These are phyloP conservation scores for Phortica okadai DNA, from an alignment of 2,888 invertebrate species.

Conservation along the genomic window DNA sequence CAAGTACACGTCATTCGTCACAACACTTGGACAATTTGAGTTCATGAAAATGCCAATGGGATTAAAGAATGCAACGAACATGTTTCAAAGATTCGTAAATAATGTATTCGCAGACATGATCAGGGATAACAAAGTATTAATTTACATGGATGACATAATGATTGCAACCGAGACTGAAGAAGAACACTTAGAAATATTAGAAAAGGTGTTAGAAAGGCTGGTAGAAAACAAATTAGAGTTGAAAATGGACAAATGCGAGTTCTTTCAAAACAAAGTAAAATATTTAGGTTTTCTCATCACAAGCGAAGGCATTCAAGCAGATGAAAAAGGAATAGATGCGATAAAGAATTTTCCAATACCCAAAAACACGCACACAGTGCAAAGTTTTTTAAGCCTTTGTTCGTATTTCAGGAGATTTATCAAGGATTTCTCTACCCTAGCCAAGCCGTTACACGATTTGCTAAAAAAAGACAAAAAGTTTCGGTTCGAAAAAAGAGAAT, in stretches of 20 bases:
- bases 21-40: slow-evolving; percentile 1
- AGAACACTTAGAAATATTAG: slow-evolving; percentile 46
- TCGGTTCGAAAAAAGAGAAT: no score
- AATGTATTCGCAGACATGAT: slow-evolving; percentile 46
- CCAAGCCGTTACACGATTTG: no score
- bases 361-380: slow-evolving; percentile 31
- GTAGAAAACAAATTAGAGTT: slow-evolving; percentile 43
- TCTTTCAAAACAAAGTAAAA: slow-evolving; percentile 31
- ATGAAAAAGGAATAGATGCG: neutral
- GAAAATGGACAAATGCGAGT: slow-evolving; percentile 50
- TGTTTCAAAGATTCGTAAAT: slow-evolving; percentile 42
- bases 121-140: slow-evolving; percentile 39
- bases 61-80: slow-evolving; percentile 47
- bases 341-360: slow-evolving; percentile 31
- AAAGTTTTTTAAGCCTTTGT: slow-evolving; percentile 43
- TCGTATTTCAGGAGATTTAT: slow-evolving; percentile 43
- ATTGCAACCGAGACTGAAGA: slow-evolving; percentile 49
- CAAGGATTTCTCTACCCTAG: no score
- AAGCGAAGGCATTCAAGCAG: slow-evolving; percentile 29
- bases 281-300: slow-evolving; percentile 32
- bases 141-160: slow-evolving; percentile 59
- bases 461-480: no score
- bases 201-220: slow-evolving; percentile 48
- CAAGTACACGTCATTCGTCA: slow-evolving; percentile 39
- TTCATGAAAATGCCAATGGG: no score